Percentiles rank a stretch among this genome's conserved stretches.
These are phyloP conservation scores for Sebastes matsubarae DNA, from an alignment of 2,797 vertebrate species.

Conservation along the genomic window DNA sequence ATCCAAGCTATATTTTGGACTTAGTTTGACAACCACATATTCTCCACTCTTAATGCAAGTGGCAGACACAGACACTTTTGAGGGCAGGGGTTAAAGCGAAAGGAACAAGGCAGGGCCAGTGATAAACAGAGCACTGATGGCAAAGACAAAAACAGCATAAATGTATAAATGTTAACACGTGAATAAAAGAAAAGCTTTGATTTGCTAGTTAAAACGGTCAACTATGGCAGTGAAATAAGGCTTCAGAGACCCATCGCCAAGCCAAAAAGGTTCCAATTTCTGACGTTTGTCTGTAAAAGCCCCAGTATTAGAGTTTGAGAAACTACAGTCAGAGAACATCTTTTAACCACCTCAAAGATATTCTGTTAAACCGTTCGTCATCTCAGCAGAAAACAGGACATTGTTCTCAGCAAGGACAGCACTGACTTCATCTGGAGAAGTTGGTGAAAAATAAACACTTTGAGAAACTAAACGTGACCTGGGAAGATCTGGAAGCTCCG, in stretches of 20 bases:
- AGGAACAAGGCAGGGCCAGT: neutral
- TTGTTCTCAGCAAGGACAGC: neutral
- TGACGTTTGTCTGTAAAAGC: neutral
- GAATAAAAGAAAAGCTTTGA: neutral
- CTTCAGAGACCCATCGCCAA: neutral
- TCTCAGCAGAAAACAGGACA: neutral
- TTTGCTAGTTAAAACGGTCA: neutral
- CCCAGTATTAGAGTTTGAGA: neutral
- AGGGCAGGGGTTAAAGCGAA: slow-evolving; percentile 31
- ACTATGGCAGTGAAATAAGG: neutral
- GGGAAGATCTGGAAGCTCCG: too few relatives aligned
- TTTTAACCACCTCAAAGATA: neutral
- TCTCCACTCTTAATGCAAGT: neutral
- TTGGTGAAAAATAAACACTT: neutral
- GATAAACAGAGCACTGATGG: neutral
- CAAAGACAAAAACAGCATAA: slow-evolving; percentile 8
- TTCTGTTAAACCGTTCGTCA: neutral
- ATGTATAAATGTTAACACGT: neutral
- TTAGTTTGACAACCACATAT: slow-evolving; percentile 10
- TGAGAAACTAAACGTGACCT: too few relatives aligned
- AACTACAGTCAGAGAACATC: neutral
- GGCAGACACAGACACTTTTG: slow-evolving; percentile 15
- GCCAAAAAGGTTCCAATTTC: neutral
- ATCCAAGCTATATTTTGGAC: slow-evolving; percentile 2
- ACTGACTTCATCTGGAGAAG: neutral